Evolutionary conservation across 2,888 invertebrate species (phyloP).

Genomic region (Isoperla grammatica): DNA sequence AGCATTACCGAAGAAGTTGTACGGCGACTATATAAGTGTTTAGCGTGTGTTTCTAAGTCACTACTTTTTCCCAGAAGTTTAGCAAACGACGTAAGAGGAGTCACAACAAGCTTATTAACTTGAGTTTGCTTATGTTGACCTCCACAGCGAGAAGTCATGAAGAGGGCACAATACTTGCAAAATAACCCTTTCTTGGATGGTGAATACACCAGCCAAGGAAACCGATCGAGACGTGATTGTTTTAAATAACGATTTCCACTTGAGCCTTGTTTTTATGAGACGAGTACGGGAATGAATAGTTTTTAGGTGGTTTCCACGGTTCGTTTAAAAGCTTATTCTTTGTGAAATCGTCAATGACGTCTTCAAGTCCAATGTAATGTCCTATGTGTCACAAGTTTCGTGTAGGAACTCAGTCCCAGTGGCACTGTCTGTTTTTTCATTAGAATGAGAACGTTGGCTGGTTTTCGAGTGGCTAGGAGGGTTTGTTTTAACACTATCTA

Average conservation of each 20-base stretch:
- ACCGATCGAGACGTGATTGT: slow-evolving; percentile 25
- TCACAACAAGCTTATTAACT: slow-evolving; percentile 29
- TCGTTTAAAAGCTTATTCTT: slow-evolving; percentile 1
- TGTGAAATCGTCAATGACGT: background rate
- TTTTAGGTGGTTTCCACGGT: slow-evolving; percentile 23
- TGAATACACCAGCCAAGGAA: slow-evolving; percentile 26
- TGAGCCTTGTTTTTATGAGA: slow-evolving; percentile 22
- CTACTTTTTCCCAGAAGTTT: slow-evolving; percentile 31
- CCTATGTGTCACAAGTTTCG: background rate
- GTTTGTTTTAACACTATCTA: no score
- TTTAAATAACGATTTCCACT: slow-evolving; percentile 23
- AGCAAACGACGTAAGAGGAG: slow-evolving; percentile 29
- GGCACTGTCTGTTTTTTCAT: background rate
- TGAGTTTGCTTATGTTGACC: slow-evolving; percentile 25
- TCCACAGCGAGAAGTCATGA: slow-evolving; percentile 23
- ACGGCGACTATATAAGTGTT: no score
- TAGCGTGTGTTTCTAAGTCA: slow-evolving; percentile 24
- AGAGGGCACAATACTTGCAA: slow-evolving; percentile 31
- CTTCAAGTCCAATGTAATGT: background rate
- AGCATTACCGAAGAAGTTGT: no score
- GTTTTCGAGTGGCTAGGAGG: no score
- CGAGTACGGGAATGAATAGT: slow-evolving; percentile 26
- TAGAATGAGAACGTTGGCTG: background rate
- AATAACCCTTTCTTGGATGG: slow-evolving; percentile 22
- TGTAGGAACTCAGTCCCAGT: background rate